Evolutionary conservation across 2,797 vertebrate genomes (phyloP).

Genomic region (Neosalanx taihuensis): DNA sequence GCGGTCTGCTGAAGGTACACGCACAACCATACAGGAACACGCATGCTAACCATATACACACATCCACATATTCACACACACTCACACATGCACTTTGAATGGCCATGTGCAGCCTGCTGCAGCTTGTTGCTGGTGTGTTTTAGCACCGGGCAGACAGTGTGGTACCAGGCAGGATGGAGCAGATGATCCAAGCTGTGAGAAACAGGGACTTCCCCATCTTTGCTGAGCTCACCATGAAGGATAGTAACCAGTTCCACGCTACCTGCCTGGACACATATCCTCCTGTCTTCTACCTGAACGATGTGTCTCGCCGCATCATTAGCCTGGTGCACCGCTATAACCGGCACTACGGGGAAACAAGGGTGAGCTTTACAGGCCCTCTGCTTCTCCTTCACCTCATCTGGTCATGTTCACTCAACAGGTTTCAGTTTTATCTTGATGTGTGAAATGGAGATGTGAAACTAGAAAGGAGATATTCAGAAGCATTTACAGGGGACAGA

Average conservation of each 20-base stretch:
- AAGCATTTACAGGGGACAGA: constrained; percentile 27
- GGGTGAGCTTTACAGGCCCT: constrained; percentile 66
- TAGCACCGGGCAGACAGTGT: constrained; percentile 85
- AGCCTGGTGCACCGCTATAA: constrained; percentile 87
- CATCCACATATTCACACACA: too few relatives aligned
- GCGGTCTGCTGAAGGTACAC: constrained; percentile 83
- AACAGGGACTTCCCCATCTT: constrained; percentile 83
- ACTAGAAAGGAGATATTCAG: constrained; percentile 25
- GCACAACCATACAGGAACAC: background rate
- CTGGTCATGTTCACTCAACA: background rate
- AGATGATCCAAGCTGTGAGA: constrained; percentile 79
- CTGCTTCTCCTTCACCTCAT: background rate
- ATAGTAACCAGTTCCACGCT: constrained; percentile 98
- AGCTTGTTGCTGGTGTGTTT: background rate
- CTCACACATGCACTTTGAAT: background rate
- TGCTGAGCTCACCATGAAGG: constrained; percentile 89
- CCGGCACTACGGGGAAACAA: constrained; percentile 73
- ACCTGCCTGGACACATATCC: constrained; percentile 97
- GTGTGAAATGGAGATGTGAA: constrained; percentile 51
- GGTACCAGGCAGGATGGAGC: constrained; percentile 80
- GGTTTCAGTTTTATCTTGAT: constrained; percentile 18
- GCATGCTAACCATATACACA: background rate
- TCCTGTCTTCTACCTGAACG: constrained; percentile 91
- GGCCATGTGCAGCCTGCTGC: too few relatives aligned
- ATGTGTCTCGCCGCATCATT: constrained; percentile 81